Conservation (phyloP, 2,797 vertebrate species). For the Hyperoplus immaculatus region DNA sequence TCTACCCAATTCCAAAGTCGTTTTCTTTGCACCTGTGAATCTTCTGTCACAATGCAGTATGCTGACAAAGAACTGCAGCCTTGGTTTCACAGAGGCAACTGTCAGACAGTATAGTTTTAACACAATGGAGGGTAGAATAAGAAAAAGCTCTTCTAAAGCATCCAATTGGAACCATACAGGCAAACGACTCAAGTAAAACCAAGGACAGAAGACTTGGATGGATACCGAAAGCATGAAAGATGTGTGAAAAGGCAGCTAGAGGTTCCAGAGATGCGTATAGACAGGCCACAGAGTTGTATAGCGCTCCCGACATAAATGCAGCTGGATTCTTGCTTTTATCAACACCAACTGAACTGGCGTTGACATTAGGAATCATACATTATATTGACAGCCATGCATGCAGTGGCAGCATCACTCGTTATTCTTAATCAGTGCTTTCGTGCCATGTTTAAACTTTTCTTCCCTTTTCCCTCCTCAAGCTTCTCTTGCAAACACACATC, state of each 20-base stretch:
- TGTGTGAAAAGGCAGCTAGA: constrained; percentile 59
- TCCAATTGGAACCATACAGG: constrained; percentile 71
- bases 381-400: constrained; percentile 73
- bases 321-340: constrained; percentile 70
- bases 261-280: constrained; percentile 66
- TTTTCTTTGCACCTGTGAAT: constrained; percentile 77
- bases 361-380: constrained; percentile 67
- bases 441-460: constrained; percentile 54
- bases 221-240: constrained; percentile 61
- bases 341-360: constrained; percentile 66
- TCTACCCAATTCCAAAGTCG: constrained; percentile 59
- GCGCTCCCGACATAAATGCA: constrained; percentile 54
- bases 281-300: constrained; percentile 53
- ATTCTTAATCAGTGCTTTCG: constrained; percentile 66
- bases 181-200: constrained; percentile 67
- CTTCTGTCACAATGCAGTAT: constrained; percentile 73
- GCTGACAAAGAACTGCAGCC: constrained; percentile 74
- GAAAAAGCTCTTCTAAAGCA: constrained; percentile 53
- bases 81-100: constrained; percentile 70
- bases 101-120: constrained; percentile 66
- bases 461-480: constrained; percentile 16
- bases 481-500: constrained; percentile 42
- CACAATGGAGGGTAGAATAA: constrained; percentile 66
- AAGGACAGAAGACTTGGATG: constrained; percentile 58
- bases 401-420: constrained; percentile 61